Evolutionary conservation across 2,888 invertebrate genomes (phyloP), one percentile per base, ranked within the genome.

Genomic region (Chaetogeoica ovagalla): DNA sequence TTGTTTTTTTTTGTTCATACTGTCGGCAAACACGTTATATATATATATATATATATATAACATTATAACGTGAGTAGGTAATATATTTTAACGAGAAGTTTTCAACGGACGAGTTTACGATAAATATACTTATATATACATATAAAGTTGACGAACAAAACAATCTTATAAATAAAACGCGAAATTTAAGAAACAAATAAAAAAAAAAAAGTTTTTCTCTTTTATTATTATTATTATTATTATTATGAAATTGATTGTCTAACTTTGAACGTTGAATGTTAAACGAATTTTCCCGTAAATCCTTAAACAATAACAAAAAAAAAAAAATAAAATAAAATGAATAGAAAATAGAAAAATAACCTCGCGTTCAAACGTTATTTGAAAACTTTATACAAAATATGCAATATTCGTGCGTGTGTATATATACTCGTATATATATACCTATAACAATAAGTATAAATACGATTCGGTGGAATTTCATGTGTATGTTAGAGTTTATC

Each of bases 121-220:
- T n/a, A 62, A 62, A 73, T 48, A 30, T 48, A 23, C 30, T 30
- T 30, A 4, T 30, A 30, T 30, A 30, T 30, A 30, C 4, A 30
- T 4, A 30, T 30, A 62, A 73, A 73, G 72, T 62, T 48, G 72
- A 62, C 72, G 62, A 62, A 73, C 72, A 73, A 73, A 62, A 62
- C 62, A 73, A 73, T 73, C 72, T 73, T 73, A 73, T 73, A 73
- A n/a, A 73, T 73, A 73, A 62, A 62, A 73, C 62, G 48, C 48
- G 60, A 73, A 73, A 73, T 62, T 23, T 62, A 60, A 71, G 59
- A 19, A 59, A 48, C 48, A 48, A n/a, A n/a, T n/a, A n/a, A n/a
- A n/a, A n/a, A n/a, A n/a, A 48, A 72, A 72, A n/a, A 23, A 52
- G 30, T 30, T 72, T 62, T 62, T 72, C 19, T 19, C 48, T 17